Conservation (phyloP, 2,113 vertebrate species). For the Thunnus maccoyii region DNA sequence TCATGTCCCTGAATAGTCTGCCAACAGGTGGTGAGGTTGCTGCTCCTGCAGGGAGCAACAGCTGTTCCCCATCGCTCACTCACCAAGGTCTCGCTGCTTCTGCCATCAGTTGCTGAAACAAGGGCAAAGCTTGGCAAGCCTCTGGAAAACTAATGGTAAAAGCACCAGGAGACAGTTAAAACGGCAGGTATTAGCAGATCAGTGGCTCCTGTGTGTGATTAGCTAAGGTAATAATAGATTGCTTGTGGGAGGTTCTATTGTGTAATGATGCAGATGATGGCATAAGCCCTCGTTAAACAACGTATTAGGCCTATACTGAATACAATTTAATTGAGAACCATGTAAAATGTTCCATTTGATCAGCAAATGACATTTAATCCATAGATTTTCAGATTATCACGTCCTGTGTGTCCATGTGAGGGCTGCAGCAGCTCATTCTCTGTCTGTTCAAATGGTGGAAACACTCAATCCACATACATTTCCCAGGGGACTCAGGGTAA, state of each 20-base stretch:
- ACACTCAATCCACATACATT: constrained; percentile 1
- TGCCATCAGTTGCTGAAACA: constrained; percentile 29
- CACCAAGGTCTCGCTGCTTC: constrained; percentile 33
- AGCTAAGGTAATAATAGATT: constrained; percentile 55
- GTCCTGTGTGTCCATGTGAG: constrained; percentile 18
- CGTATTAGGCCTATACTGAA: constrained; percentile 21
- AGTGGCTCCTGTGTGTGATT: constrained; percentile 59
- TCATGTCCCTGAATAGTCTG: constrained; percentile 24
- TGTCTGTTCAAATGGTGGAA: constrained; percentile 11
- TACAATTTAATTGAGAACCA: constrained; percentile 20
- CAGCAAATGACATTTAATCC: constrained; percentile 33
- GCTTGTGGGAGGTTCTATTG: constrained; percentile 51
- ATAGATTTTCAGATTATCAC: constrained; percentile 21
- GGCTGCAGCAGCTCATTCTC: neutral
- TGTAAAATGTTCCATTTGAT: constrained; percentile 52
- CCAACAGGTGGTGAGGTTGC: constrained; percentile 62
- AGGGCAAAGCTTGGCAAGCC: constrained; percentile 51
- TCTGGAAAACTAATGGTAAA: constrained; percentile 39
- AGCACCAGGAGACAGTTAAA: constrained; percentile 24
- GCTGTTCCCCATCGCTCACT: constrained; percentile 71
- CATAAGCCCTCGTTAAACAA: constrained; percentile 33
- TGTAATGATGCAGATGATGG: constrained; percentile 56
- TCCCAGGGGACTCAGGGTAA: constrained; percentile 7
- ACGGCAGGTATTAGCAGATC: constrained; percentile 48
- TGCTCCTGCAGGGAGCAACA: constrained; percentile 53